Conservation (phyloP, 2,888 invertebrate species). For the Cosmia trapezina region DNA sequence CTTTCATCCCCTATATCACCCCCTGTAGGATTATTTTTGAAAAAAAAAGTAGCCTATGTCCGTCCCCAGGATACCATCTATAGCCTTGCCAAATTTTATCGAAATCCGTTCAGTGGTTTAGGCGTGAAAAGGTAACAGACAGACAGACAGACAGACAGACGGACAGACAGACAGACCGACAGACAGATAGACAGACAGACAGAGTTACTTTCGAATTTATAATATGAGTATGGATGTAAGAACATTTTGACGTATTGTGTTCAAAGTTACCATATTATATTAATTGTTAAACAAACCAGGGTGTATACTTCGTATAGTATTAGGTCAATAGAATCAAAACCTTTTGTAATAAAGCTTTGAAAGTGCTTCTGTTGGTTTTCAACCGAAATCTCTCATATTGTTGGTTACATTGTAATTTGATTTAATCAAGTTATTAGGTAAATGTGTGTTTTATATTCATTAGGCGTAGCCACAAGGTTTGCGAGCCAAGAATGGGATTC, state of each 20-base stretch:
- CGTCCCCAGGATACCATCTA: too few species aligned
- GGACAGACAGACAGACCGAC: too few species aligned
- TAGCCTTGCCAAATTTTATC: too few species aligned
- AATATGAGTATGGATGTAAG: too few species aligned
- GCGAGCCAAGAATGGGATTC: neutral
- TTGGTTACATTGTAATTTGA: conserved; percentile 16
- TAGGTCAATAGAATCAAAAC: conserved; percentile 25
- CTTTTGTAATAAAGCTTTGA: conserved; percentile 27
- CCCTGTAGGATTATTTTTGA: too few species aligned
- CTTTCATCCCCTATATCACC: too few species aligned
- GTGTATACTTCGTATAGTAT: conserved; percentile 7
- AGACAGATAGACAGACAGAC: too few species aligned
- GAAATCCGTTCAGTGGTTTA: too few species aligned
- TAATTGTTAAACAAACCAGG: conserved; percentile 24
- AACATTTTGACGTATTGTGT: conserved; percentile 35
- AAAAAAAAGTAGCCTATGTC: too few species aligned
- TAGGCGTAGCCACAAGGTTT: neutral
- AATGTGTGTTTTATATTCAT: conserved; percentile 25
- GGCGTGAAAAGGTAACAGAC: too few species aligned
- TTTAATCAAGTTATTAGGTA: conserved; percentile 19
- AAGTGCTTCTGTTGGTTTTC: conserved; percentile 30
- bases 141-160: too few species aligned
- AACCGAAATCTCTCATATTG: conserved; percentile 12
- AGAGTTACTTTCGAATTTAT: too few species aligned
- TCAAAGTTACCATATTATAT: conserved; percentile 17